Evolutionary conservation across 2,888 invertebrate species (phyloP), one percentile per base, ranked within the genome.

Genomic region (Oegoconia quadripuncta): DNA sequence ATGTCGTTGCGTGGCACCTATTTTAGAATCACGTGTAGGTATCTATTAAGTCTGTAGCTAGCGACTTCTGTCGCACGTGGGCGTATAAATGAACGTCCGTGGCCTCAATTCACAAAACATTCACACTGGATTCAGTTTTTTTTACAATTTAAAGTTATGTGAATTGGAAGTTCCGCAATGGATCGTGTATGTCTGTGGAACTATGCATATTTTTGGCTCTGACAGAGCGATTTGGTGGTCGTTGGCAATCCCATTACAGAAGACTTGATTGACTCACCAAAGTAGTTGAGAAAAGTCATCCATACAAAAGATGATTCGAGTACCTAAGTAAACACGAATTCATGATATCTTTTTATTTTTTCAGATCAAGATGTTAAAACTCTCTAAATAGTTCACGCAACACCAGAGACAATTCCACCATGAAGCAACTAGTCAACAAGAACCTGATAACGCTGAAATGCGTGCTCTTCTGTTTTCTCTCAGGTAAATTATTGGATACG

Each of bases 391-490:
- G 50, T 43, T 44, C 26, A 23, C 15, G 17, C 12, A 17, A 29
- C 34, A 13, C 50, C 37, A 46, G 51, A 48, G 52, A 38, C 41
- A 36, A n/a, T n/a, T 22, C 33, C 55, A 73, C 66, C 42, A 87
- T 86, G 86, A 75, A 77, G 67, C 54, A 67, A 51, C 55, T 80
- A 41, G 76, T 93, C 61, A 93, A 94, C 73, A 88, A 88, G 59
- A 94, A 92, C 75, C 88, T 95, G 52, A 89, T 94, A 50, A 91
- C 94, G 44, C 88, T 95, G 45, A 95, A 95, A 89, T 91, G 93
- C 71, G 92, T 95, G 31, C 89, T 95, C 35, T 95, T 95, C 81
- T 89, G 93, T 60, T 93, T 95, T 67, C 93, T 95, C 52, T 93
- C 93, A 64, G 95, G 94, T 93, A 80, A 89, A 31, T 31, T 31